phyloP scores from a whole-genome alignment of 2,797 vertebrate genomes.

The Pseudochirops corinnae region DNA sequence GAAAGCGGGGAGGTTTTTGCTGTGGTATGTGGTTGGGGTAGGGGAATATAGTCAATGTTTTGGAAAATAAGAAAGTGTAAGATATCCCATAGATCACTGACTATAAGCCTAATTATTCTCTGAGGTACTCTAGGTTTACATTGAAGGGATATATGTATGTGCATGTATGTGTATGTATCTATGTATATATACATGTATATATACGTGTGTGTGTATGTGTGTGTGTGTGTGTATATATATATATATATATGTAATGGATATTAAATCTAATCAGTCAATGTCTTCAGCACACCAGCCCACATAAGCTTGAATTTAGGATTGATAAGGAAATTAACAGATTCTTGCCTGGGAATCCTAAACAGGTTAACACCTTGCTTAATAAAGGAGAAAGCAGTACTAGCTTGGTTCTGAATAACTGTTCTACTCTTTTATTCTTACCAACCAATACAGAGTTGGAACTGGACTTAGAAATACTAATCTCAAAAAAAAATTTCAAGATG shows the following conservation, averaged over 20 bases:
- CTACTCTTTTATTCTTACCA: background rate
- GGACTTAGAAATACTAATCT: background rate
- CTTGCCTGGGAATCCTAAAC: background rate
- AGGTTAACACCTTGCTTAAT: background rate
- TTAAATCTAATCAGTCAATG: background rate
- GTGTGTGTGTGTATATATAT: too few relatives aligned
- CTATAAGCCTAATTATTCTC: background rate
- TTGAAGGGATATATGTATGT: background rate
- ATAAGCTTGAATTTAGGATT: background rate
- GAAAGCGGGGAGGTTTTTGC: background rate
- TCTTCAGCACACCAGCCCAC: background rate
- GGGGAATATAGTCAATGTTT: background rate
- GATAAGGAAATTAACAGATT: background rate
- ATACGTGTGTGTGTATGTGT: too few relatives aligned
- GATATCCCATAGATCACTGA: background rate
- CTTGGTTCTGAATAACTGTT: background rate
- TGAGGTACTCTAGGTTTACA: background rate
- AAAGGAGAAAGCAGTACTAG: background rate
- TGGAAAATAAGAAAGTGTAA: background rate
- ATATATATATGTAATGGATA: background rate
- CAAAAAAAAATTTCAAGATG: background rate
- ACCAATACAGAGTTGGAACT: background rate
- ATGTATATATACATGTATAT: too few relatives aligned
- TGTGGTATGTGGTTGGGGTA: background rate
- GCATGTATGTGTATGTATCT: too few relatives aligned